phyloP scores from a whole-genome alignment of 1,140 invertebrate genomes.

The Drosophila oshimai region DNA sequence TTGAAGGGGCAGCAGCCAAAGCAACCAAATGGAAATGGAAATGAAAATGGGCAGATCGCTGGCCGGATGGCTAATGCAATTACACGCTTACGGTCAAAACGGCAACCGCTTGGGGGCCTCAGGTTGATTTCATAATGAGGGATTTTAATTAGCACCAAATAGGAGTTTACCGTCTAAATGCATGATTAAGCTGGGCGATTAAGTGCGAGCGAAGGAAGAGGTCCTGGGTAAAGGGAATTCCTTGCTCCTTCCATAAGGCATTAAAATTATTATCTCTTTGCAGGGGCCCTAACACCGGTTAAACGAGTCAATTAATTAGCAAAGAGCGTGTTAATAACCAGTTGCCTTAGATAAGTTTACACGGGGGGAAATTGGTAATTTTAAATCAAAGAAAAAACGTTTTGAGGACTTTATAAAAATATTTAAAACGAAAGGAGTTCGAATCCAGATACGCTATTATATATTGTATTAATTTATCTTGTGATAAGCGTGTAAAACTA shows the following conservation, averaged over 20 bases:
- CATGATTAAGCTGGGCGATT: constrained; percentile 18
- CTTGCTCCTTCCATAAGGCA: background rate
- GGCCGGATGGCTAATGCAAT: constrained; percentile 69
- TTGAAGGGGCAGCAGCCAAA: too few relatives aligned
- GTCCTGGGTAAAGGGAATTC: constrained; percentile 14
- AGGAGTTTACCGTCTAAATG: constrained; percentile 24
- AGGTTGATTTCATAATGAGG: constrained; percentile 73
- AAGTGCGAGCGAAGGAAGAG: background rate
- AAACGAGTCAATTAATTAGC: constrained; percentile 70
- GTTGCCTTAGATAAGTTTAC: constrained; percentile 42
- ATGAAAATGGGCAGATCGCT: constrained; percentile 38
- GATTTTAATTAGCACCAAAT: constrained; percentile 81
- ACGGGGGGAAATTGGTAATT: background rate
- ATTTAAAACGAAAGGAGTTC: background rate
- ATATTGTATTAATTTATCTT: too few relatives aligned
- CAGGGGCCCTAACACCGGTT: constrained; percentile 22
- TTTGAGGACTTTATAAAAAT: background rate
- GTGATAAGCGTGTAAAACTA: too few relatives aligned
- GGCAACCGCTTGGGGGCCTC: constrained; percentile 46
- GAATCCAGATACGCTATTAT: too few relatives aligned
- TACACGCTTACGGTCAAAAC: constrained; percentile 78
- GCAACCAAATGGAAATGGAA: constrained; percentile 1
- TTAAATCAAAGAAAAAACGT: background rate
- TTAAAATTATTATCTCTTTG: background rate
- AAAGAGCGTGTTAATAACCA: constrained; percentile 66